Base-by-base conservation (phyloP, 2,797 vertebrate genomes). In the Brachyalestes nurse region DNA sequence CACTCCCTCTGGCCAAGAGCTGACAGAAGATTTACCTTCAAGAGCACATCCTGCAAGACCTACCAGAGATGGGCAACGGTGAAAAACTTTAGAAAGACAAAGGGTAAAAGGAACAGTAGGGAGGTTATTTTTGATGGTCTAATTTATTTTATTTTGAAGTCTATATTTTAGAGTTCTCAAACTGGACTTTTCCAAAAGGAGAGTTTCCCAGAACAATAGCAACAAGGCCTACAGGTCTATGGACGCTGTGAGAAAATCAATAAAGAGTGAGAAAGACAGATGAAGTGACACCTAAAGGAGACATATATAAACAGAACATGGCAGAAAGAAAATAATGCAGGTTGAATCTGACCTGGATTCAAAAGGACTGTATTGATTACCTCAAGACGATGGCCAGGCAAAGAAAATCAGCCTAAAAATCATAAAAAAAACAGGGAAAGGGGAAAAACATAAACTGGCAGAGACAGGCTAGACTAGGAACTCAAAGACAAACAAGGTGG, bases 1-100 rank as follows among this genome's bases (percentile, higher is more conserved):
- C 88, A 86, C 89, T 92, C 91, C 93, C 93, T 92, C 89, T 78
- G 88, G 93, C 91, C 86, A 89, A 87, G 82, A 88, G 79, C 88
- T 93, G 93, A 94, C 92, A 93, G 89, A 92, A 92, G 92, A 93
- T 93, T 93, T 93, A 94, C 93, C 90, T 93, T 89, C 87, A 94
- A 91, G 90, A 93, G 90, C 86, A 88, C 92, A 92, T 92, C 89
- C 77, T 82, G 82, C 71, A 78, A 80, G 69, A 75, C 67, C 51
- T 82, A 62, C 69, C 45, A 64, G 51, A 72, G 40, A 74, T 78
- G 61, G 21, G 70, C 51, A 51, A 77, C 69, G 77, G 51, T 42
- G 62, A 61, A 62, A 61, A 84, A 69, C 47, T 74, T 70, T 13
- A 81, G 47, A 77, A 25, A 38, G 47, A 67, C 77, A 38, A 10